Conservation (phyloP, 30 jellyfish, hydroid and myxozoan species). For the Aurelia coerulea region DNA sequence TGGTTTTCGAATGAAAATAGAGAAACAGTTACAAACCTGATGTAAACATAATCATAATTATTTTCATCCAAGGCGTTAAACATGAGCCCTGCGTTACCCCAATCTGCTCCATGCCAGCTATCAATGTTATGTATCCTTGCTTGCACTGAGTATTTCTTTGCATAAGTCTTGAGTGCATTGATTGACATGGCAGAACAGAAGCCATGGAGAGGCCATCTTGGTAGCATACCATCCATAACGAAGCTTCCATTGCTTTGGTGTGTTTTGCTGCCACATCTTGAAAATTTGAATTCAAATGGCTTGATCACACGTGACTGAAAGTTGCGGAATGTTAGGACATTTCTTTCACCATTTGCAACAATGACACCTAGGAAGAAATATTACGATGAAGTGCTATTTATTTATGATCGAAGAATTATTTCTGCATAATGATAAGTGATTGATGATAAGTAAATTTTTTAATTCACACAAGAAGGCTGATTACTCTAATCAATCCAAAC, state of each 20-base stretch:
- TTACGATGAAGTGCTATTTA: not conserved
- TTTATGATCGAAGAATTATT: no score
- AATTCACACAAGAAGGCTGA: no score
- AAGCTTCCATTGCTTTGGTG: constrained; percentile 71
- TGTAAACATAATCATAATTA: constrained; percentile 61
- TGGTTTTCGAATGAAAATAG: not conserved
- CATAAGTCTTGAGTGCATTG: constrained; percentile 7
- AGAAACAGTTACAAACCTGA: constrained; percentile 50
- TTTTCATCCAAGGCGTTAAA: constrained; percentile 69
- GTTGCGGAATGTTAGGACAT: constrained; percentile 77
- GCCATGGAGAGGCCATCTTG: constrained; percentile 47
- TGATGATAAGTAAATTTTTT: no score
- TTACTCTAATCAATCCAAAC: no score
- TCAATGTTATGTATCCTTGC: constrained; percentile 63
- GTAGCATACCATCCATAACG: constrained; percentile 72
- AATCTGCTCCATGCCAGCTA: constrained; percentile 84
- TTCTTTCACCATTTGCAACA: constrained; percentile 78
- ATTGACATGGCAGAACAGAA: constrained; percentile 60
- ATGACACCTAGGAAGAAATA: constrained; percentile 58
- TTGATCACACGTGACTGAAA: constrained; percentile 45
- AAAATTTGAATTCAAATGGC: constrained; percentile 59
- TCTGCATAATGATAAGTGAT: no score
- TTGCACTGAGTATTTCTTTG: constrained; percentile 31
- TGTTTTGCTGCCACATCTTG: constrained; percentile 74
- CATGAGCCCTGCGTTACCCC: constrained; percentile 79